phyloP scores from a whole-genome alignment of 35 echinoderm and acorn worm species.

The Heliocidaris erythrogramma region DNA sequence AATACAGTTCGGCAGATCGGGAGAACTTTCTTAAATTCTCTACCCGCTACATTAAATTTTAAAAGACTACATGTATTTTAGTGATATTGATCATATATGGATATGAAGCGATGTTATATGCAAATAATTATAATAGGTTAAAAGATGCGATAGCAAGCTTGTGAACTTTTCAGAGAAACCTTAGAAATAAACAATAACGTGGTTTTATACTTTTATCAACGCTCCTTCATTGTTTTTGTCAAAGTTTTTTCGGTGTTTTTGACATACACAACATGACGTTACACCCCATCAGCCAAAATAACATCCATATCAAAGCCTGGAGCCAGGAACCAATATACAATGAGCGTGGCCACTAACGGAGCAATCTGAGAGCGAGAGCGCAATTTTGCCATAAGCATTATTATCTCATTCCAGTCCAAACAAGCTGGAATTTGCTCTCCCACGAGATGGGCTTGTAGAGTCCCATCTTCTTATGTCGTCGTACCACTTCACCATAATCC shows the following conservation, averaged over 20 bases:
- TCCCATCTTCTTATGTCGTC: neutral
- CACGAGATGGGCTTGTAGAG: neutral
- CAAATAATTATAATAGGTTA: no score
- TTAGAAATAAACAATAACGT: no score
- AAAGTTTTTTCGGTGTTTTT: neutral
- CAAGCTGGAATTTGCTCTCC: slow-evolving; percentile 9
- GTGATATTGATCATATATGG: no score
- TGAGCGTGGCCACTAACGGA: neutral
- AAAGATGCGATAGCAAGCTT: no score
- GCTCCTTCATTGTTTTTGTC: neutral
- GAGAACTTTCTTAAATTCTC: no score
- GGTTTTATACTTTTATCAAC: neutral
- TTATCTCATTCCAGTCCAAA: slow-evolving; percentile 4
- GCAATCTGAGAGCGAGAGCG: neutral
- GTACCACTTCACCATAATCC: neutral
- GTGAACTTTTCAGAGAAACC: no score
- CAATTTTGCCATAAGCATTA: neutral
- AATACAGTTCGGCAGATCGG: no score
- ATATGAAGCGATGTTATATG: no score
- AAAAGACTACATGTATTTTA: no score
- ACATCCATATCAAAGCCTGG: neutral
- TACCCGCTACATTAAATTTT: no score
- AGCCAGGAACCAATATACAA: neutral
- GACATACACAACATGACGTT: neutral
- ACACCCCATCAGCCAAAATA: neutral